These are phyloP conservation scores for Pseudococcus viburni DNA, from an alignment of 2,888 invertebrate species.

Conservation along the genomic window DNA sequence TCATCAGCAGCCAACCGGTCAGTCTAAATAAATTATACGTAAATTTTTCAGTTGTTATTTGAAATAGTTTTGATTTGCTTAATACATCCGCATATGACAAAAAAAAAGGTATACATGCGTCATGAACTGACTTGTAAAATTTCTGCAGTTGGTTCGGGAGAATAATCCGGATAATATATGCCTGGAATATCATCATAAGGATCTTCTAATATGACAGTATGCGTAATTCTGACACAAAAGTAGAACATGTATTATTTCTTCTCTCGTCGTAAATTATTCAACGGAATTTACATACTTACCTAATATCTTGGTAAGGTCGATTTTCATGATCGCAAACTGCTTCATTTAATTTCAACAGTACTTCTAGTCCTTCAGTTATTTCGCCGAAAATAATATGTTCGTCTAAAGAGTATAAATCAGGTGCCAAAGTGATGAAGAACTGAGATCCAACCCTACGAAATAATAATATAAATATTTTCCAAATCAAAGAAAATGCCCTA, in stretches of 20 bases:
- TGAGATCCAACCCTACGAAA: constrained; percentile 83
- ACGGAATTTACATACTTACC: constrained; percentile 53
- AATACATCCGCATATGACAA: not conserved
- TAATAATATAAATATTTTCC: too few relatives aligned
- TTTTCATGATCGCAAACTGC: constrained; percentile 91
- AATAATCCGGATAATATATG: constrained; percentile 83
- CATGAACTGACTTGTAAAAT: constrained; percentile 67
- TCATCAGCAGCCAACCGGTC: constrained; percentile 95
- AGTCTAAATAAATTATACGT: constrained; percentile 73
- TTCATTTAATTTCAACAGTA: constrained; percentile 91
- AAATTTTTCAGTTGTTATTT: not conserved
- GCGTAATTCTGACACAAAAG: constrained; percentile 83
- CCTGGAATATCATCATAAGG: constrained; percentile 92
- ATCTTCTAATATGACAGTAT: constrained; percentile 96
- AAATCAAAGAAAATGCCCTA: too few relatives aligned
- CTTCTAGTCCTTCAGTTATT: constrained; percentile 91
- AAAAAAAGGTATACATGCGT: not conserved
- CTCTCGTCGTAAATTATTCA: not conserved
- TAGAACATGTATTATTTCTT: not conserved
- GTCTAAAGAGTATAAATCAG: constrained; percentile 91
- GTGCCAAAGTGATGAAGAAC: constrained; percentile 93
- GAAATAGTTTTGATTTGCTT: not conserved
- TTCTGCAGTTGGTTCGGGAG: constrained; percentile 82
- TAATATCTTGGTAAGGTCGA: constrained; percentile 83
- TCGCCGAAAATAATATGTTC: constrained; percentile 97